Conservation (phyloP, 1,140 invertebrate genomes). For the Trichonephila inaurata region DNA sequence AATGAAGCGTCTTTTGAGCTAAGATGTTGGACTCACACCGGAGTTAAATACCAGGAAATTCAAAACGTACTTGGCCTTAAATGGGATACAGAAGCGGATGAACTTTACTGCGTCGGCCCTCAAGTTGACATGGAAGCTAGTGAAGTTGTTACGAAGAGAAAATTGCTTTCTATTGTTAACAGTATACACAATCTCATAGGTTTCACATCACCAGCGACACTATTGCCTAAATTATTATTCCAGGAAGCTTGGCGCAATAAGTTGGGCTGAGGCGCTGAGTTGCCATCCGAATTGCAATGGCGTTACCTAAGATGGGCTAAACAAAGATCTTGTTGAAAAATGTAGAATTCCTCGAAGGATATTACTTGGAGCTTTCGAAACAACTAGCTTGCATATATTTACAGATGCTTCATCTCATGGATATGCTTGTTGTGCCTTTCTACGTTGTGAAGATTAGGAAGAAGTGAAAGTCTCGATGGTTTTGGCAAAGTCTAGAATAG, state of each 20-base stretch:
- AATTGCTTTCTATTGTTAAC: background rate
- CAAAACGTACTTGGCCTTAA: slow-evolving; percentile 21
- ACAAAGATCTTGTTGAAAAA: background rate
- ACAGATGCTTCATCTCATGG: background rate
- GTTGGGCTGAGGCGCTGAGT: background rate
- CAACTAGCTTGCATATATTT: background rate
- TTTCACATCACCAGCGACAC: background rate
- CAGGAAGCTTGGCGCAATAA: slow-evolving; percentile 29
- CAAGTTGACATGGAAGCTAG: background rate
- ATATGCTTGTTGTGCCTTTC: background rate
- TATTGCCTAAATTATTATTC: background rate
- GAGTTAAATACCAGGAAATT: background rate
- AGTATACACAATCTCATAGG: background rate
- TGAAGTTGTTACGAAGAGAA: background rate
- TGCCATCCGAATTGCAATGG: background rate
- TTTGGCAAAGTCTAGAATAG: background rate
- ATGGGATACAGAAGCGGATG: background rate
- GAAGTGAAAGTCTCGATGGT: background rate
- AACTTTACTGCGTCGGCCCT: background rate
- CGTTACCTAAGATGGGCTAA: background rate
- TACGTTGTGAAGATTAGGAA: slow-evolving; percentile 1
- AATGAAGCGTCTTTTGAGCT: background rate
- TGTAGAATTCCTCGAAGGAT: background rate
- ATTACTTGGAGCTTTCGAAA: background rate
- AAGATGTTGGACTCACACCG: background rate